Percentiles rank a stretch among this genome's conserved stretches.
These are phyloP conservation scores for Drosophila funebris DNA, from an alignment of 1,140 invertebrate species.

Conservation along the genomic window DNA sequence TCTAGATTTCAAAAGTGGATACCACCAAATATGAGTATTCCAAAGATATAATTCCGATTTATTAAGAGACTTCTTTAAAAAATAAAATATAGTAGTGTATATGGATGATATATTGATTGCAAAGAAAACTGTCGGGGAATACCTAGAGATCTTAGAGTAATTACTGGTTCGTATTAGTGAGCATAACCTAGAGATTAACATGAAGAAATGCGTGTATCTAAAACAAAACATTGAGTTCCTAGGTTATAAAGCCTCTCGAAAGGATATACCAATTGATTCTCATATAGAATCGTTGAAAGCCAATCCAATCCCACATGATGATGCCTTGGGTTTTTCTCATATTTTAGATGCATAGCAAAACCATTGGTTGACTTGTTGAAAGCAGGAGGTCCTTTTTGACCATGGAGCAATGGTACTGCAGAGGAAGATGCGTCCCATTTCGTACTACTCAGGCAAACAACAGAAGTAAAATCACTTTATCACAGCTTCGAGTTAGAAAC, in stretches of 20 bases:
- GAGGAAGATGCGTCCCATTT: neutral
- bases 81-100: neutral
- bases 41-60: too few relatives aligned
- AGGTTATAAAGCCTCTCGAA: too few relatives aligned
- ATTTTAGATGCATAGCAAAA: neutral
- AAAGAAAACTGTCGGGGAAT: too few relatives aligned
- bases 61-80: too few relatives aligned
- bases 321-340: neutral
- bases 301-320: too few relatives aligned
- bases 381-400: neutral
- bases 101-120: neutral
- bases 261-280: too few relatives aligned
- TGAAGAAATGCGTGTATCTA: too few relatives aligned
- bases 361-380: neutral
- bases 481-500: neutral
- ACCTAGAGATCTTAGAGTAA: too few relatives aligned
- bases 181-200: too few relatives aligned
- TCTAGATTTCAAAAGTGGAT: neutral
- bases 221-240: too few relatives aligned
- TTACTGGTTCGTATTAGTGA: too few relatives aligned
- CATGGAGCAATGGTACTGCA: neutral
- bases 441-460: slow-evolving; percentile 4
- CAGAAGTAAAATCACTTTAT: neutral
- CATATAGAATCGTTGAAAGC: neutral
- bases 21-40: neutral